These are phyloP conservation scores for Oryzias curvinotus DNA, from an alignment of 2,113 vertebrate genomes.

Conservation along the genomic window DNA sequence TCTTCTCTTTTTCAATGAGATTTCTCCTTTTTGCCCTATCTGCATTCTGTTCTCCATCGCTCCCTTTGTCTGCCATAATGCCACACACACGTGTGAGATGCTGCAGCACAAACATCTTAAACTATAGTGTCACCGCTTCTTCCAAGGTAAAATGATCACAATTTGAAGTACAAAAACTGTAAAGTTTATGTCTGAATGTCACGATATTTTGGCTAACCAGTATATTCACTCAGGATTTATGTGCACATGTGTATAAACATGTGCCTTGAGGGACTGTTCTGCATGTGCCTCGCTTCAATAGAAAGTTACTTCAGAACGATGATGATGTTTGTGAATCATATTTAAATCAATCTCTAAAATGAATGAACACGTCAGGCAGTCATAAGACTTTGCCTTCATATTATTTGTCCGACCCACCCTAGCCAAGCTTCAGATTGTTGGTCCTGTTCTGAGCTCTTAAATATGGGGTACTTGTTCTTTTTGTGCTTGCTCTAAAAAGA, in stretches of 20 bases:
- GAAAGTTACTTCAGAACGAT: constrained; percentile 20
- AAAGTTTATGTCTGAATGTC: constrained; percentile 48
- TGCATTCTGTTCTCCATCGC: constrained; percentile 34
- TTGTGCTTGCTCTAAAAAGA: not conserved
- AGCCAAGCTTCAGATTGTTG: constrained; percentile 41
- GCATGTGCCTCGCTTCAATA: constrained; percentile 6
- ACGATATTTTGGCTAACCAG: constrained; percentile 30
- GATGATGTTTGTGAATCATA: constrained; percentile 40
- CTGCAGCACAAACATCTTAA: constrained; percentile 25
- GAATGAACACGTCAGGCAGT: constrained; percentile 39
- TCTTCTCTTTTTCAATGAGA: constrained; percentile 65
- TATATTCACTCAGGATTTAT: constrained; percentile 44
- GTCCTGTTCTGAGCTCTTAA: constrained; percentile 7
- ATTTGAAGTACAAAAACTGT: constrained; percentile 35
- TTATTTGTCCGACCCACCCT: constrained; percentile 35
- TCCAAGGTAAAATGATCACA: constrained; percentile 21
- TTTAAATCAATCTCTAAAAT: constrained; percentile 35
- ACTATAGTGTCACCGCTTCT: constrained; percentile 18
- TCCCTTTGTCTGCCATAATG: constrained; percentile 31
- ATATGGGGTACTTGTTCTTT: not conserved
- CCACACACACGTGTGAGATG: constrained; percentile 30
- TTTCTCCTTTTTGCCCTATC: constrained; percentile 57
- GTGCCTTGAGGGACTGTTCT: constrained; percentile 23
- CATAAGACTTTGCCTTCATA: constrained; percentile 29
- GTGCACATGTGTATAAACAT: constrained; percentile 25